phyloP scores from a whole-genome alignment of 1,140 invertebrate species.

The Mamestra configurata region DNA sequence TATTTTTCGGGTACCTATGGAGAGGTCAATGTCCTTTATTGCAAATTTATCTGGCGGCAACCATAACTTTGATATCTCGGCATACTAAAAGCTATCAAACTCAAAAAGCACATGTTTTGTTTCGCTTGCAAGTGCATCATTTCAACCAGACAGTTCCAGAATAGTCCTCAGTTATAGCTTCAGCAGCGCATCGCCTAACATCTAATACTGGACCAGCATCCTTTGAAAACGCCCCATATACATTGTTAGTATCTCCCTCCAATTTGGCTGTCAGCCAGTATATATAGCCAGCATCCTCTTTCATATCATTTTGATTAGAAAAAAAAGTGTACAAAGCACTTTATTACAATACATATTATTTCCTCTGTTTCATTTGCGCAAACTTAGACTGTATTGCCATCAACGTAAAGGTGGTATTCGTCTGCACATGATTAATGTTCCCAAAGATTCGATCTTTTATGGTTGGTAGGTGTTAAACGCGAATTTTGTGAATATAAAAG shows the following conservation, averaged over 20 bases:
- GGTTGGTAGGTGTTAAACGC: conserved; percentile 36
- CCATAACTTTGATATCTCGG: too few species aligned
- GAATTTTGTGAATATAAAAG: conserved; percentile 39
- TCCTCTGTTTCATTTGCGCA: not conserved
- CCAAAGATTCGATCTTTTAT: conserved; percentile 40
- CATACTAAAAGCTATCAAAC: too few species aligned
- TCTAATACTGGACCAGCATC: not conserved
- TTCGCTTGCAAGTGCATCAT: too few species aligned
- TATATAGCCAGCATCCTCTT: conserved; percentile 23
- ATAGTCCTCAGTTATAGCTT: conserved; percentile 1
- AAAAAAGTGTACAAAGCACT: conserved; percentile 36
- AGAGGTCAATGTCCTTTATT: too few species aligned
- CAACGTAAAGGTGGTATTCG: not conserved
- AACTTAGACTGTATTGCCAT: not conserved
- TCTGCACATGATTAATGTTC: not conserved
- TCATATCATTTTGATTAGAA: conserved; percentile 54
- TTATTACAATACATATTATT: conserved; percentile 40
- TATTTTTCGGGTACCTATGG: too few species aligned
- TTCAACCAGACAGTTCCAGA: too few species aligned
- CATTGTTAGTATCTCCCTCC: conserved; percentile 43
- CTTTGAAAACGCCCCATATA: not conserved
- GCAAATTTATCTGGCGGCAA: too few species aligned
- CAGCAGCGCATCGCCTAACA: not conserved
- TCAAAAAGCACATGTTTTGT: too few species aligned
- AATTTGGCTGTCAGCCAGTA: conserved; percentile 48